Base-by-base conservation (phyloP, 2,797 vertebrate species). In the Anolis apletophallus region DNA sequence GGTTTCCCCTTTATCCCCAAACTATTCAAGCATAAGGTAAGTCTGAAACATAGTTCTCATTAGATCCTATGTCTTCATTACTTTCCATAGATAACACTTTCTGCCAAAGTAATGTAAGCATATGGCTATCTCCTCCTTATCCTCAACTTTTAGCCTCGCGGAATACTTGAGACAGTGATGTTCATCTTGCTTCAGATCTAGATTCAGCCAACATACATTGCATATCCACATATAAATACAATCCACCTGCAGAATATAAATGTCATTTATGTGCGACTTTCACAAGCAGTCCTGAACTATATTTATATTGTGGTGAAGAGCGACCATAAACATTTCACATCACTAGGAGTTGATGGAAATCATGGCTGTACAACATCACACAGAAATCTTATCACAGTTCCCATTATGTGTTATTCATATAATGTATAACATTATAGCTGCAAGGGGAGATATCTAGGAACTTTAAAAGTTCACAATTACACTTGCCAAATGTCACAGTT, bases 401-500 rank as follows among this genome's bases (percentile, higher is more conserved):
- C 16, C 52, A 36, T 73, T 64, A 64, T 80, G 59, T 76, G 12
- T 67, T 67, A 64, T 50, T 77, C 68, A 76, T 77, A 36, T 23
- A 76, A 26, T 17, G 40, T 61, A 77, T 52, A 14, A 13, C 12
- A 34, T 54, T 81, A 34, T 12, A 77, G 23, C 14, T 52, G 40
- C 23, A 34, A 34, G 16, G 46, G 21, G 40, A 84, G 73, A 76
- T 55, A 40, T 67, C 17, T 82, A 13, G 73, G 61, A 23, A 21
- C 52, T 68, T 34, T 54, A 52, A 68, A 77, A 34, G n/a, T 68
- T 84, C 21, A 36, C 68, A 76, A 2, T 50, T 77, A 77, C 19
- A 11, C 1, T 36, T 84, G 73, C 46, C 46, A 77, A 77, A 77
- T 84, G 73, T 84, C n/a, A 34, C 26, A 8, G 73, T 84, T 54